phyloP scores from a whole-genome alignment of 2,113 vertebrate species.

The Craseonycteris thonglongyai region DNA sequence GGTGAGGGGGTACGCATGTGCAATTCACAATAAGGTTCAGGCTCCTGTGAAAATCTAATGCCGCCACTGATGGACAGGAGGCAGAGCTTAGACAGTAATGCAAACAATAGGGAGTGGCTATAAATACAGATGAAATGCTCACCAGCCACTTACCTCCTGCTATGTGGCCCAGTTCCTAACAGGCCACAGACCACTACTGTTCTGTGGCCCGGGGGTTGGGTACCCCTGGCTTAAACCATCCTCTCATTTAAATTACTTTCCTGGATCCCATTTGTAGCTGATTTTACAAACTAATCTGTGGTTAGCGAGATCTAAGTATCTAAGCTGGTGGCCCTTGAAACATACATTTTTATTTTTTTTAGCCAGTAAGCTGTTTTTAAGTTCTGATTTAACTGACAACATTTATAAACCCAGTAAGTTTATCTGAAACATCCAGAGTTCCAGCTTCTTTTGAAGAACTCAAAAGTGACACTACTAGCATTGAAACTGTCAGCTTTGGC shows the following conservation, averaged over 20 bases:
- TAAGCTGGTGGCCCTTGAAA: neutral
- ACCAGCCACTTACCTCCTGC: too few relatives aligned
- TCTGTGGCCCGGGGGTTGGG: too few relatives aligned
- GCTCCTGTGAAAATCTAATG: too few relatives aligned
- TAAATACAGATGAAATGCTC: too few relatives aligned
- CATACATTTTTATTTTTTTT: neutral
- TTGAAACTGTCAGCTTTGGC: neutral
- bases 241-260: neutral
- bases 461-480: neutral
- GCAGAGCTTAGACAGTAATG: too few relatives aligned
- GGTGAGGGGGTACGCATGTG: too few relatives aligned
- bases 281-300: neutral
- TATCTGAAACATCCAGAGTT: neutral
- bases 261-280: neutral
- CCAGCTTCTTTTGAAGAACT: neutral
- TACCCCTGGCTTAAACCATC: neutral
- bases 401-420: neutral
- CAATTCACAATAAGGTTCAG: too few relatives aligned
- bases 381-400: neutral
- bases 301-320: neutral
- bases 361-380: neutral
- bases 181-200: too few relatives aligned
- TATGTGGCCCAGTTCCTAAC: too few relatives aligned
- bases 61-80: too few relatives aligned
- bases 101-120: too few relatives aligned